Percentiles rank a stretch among this genome's conserved stretches.
These are phyloP conservation scores for Willowsia nigromaculata DNA, from an alignment of 2,888 invertebrate genomes.

Conservation along the genomic window DNA sequence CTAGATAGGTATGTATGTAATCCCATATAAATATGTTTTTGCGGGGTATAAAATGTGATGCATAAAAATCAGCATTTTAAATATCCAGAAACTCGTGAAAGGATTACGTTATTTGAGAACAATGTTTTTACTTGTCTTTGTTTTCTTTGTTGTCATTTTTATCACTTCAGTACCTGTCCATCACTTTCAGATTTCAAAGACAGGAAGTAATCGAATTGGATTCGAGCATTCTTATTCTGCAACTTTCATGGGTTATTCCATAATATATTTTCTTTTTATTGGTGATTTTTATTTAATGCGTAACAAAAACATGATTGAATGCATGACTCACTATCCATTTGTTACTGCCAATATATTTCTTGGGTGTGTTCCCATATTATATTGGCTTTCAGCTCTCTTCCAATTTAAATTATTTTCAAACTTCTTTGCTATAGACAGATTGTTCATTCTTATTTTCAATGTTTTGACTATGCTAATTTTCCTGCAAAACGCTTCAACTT, in stretches of 20 bases:
- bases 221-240: neutral
- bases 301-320: conserved; percentile 6
- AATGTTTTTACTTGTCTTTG: neutral
- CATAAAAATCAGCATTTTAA: neutral
- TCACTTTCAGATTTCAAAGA: neutral
- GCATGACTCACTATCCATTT: neutral
- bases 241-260: conserved; percentile 9
- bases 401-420: neutral
- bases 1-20: neutral
- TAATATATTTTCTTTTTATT: neutral
- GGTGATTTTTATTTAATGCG: neutral
- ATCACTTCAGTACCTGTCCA: neutral
- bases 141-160: conserved; percentile 17
- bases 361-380: conserved; percentile 30
- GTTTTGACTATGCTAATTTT: too few relatives aligned
- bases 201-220: conserved; percentile 35
- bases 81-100: conserved; percentile 34
- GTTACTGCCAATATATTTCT: neutral
- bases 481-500: too few relatives aligned
- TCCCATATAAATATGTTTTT: neutral
- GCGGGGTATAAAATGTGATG: neutral
- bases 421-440: too few relatives aligned
- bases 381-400: neutral
- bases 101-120: neutral
- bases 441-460: too few relatives aligned